Conservation (phyloP, 2,888 invertebrate species). For the Prosapia bicincta region DNA sequence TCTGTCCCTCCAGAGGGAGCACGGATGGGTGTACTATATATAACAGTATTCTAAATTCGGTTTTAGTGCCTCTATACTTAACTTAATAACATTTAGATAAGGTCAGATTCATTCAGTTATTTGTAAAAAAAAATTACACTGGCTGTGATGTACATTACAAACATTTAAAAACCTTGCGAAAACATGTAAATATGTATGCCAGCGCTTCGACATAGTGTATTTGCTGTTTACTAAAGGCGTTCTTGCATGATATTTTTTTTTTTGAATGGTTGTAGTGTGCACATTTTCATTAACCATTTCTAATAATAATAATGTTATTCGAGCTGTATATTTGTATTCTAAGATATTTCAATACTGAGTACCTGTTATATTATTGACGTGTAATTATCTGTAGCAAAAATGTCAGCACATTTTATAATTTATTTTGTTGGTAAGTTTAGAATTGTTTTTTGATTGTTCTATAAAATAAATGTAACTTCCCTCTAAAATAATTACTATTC, state of each 20-base stretch:
- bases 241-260: neutral
- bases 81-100: neutral
- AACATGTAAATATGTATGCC: no score
- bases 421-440: no score
- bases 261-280: neutral
- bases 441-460: no score
- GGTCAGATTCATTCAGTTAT: neutral
- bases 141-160: no score
- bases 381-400: neutral
- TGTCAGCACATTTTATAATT: neutral
- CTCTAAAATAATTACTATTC: no score
- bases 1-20: constrained; percentile 35
- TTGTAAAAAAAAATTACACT: no score
- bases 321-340: neutral
- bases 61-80: neutral
- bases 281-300: neutral
- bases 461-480: no score
- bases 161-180: no score
- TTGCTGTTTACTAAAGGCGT: no score
- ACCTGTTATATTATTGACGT: neutral
- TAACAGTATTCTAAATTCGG: constrained; percentile 28
- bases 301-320: no score
- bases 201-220: no score
- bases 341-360: neutral
- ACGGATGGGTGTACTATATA: constrained; percentile 38